A percentile compares a stretch with the other conserved stretches of the same genome.
These are phyloP conservation scores for Zaprionus ghesquierei DNA, from an alignment of 1,140 invertebrate genomes.

Conservation along the genomic window DNA sequence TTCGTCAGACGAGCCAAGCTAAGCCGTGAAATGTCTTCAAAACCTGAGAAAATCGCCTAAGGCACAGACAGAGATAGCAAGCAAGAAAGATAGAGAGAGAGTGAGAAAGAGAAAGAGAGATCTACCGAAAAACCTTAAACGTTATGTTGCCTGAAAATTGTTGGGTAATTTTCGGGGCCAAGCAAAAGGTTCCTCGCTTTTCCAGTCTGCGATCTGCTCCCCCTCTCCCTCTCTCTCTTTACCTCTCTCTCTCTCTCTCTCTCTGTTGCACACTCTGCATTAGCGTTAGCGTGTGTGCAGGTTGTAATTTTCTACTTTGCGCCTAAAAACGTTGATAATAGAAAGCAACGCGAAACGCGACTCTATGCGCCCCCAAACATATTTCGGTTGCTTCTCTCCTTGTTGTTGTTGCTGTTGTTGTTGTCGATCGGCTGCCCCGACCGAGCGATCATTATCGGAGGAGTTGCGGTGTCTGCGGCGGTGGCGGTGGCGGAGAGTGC, in stretches of 20 bases:
- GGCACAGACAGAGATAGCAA: slow-evolving; percentile 6
- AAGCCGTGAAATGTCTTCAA: slow-evolving; percentile 18
- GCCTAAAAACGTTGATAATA: slow-evolving; percentile 54
- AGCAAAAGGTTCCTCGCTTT: slow-evolving; percentile 16
- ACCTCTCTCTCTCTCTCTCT: neutral
- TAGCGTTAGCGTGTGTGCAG: slow-evolving; percentile 65
- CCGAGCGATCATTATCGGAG: slow-evolving; percentile 10
- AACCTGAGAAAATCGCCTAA: slow-evolving; percentile 60
- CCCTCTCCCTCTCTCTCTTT: neutral
- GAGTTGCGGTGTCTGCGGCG: neutral
- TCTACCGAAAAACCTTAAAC: slow-evolving; percentile 34
- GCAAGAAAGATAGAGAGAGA: neutral
- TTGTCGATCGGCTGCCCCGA: neutral
- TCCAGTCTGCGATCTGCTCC: neutral
- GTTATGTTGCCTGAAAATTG: slow-evolving; percentile 60
- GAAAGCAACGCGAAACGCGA: slow-evolving; percentile 10
- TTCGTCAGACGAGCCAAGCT: slow-evolving; percentile 45
- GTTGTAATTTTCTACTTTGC: slow-evolving; percentile 80
- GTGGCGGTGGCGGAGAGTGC: neutral
- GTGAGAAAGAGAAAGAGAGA: neutral
- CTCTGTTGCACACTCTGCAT: slow-evolving; percentile 42
- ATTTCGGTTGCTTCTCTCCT: neutral
- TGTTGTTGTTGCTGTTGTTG: neutral
- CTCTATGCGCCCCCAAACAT: slow-evolving; percentile 15
- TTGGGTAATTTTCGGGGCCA: slow-evolving; percentile 55